These are phyloP conservation scores for Yasuhikotakia modesta DNA, from an alignment of 2,797 vertebrate species.

Conservation along the genomic window DNA sequence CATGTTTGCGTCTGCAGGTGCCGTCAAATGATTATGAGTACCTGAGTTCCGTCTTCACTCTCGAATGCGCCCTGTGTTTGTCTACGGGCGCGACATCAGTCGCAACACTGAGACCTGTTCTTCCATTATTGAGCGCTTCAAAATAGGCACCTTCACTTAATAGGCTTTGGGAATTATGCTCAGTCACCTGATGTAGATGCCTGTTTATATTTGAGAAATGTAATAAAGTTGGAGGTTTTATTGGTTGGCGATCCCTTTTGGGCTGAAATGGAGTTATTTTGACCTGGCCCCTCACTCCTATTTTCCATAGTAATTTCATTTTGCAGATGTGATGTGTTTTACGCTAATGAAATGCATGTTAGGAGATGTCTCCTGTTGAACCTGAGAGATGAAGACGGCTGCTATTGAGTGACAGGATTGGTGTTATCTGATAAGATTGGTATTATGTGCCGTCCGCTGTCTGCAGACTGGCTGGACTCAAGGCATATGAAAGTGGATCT, in stretches of 20 bases:
- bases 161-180: conserved; percentile 62
- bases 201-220: conserved; percentile 59
- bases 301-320: conserved; percentile 55
- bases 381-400: conserved; percentile 22
- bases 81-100: conserved; percentile 49
- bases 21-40: conserved; percentile 44
- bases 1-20: conserved; percentile 42
- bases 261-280: conserved; percentile 53
- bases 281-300: conserved; percentile 29
- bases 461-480: conserved; percentile 13
- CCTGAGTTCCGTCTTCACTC: conserved; percentile 12
- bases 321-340: conserved; percentile 54
- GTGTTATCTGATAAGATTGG: conserved; percentile 26
- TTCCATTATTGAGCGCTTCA: conserved; percentile 69
- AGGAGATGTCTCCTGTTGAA: conserved; percentile 45
- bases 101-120: conserved; percentile 65
- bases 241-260: conserved; percentile 56
- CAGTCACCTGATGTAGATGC: conserved; percentile 53
- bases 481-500: conserved; percentile 15
- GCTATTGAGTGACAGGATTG: conserved; percentile 42
- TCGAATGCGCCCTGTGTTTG: conserved; percentile 25
- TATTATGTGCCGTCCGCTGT: conserved; percentile 31
- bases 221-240: conserved; percentile 61
- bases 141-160: conserved; percentile 57
- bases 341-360: conserved; percentile 62